Evolutionary conservation across 2,113 vertebrate genomes (phyloP).

Genomic region (Lasiurus borealis): DNA sequence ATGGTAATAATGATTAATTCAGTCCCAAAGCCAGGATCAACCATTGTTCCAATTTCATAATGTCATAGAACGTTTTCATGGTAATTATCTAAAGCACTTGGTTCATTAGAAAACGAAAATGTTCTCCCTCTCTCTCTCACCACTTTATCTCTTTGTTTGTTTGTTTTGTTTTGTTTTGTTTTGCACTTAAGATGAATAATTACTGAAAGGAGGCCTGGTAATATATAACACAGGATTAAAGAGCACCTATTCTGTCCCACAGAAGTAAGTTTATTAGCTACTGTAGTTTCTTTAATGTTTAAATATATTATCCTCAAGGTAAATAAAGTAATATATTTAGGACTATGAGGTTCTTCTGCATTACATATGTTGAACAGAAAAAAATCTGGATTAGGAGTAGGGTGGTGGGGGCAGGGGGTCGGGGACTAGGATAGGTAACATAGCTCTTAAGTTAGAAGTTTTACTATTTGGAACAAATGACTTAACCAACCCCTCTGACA

Average conservation of each 20-base stretch:
- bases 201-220: neutral
- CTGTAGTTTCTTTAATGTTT: neutral
- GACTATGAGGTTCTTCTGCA: neutral
- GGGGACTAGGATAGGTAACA: neutral
- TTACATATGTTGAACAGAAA: neutral
- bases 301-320: neutral
- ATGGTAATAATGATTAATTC: neutral
- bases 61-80: neutral
- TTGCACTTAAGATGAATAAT: neutral
- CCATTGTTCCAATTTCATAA: neutral
- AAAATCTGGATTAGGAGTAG: neutral
- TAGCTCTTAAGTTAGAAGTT: slow-evolving; percentile 26
- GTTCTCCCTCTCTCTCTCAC: neutral
- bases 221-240: neutral
- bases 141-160: neutral
- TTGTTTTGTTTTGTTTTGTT: neutral
- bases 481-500: neutral
- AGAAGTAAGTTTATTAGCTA: neutral
- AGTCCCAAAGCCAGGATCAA: neutral
- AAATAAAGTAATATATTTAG: neutral
- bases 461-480: slow-evolving; percentile 26
- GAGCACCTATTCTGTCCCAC: neutral
- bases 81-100: neutral
- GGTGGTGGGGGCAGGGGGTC: too few species aligned
- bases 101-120: neutral